Base-by-base conservation (phyloP, 2,113 vertebrate species). In the Seriola rivoliana region DNA sequence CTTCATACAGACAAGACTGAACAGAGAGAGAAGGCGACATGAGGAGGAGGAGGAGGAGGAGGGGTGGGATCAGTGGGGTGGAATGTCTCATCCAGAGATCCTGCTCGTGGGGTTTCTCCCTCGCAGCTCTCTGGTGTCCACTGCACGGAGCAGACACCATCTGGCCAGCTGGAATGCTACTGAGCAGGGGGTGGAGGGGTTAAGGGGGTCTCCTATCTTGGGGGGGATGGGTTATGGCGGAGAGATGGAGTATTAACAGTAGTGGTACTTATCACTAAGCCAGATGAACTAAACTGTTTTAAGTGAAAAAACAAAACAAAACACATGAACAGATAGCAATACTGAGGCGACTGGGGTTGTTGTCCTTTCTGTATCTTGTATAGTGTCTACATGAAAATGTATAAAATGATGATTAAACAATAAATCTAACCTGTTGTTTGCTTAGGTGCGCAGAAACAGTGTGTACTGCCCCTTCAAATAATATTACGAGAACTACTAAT, bases 161-260 rank as follows among this genome's bases (percentile, higher is more conserved):
- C 92, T 94, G 91, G 92, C 83, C 82, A 90, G 85, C 84, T 92
- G 91, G 91, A 92, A 92, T 93, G 85, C 84, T 84, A 77, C 82
- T 4, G 82, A 79, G 86, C 78, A 78, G 85, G 85, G 87, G 88
- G 75, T 78, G 57, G 76, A 66, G 70, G 81, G 60, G 82, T 78
- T 76, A 74, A 46, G 66, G 80, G 64, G 80, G 81, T 68, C 83
- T 84, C 16, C 67, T 63, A 40, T 85, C 71, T 67, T 85, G 68
- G 44, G 34, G 89, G 90, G 92, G 89, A 84, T 78, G 89, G 91
- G 89, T 85, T 67, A 63, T 74, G 67, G 63, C 75, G 81, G 50
- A 66, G 52, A 48, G 70, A 87, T 74, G 66, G 54, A 80, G 79
- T 1, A 84, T 87, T 90, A 88, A 81, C 75, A 75, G 85, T 85